Evolutionary conservation across 2,888 invertebrate genomes (phyloP).

Genomic region (Cephus pygmeus): DNA sequence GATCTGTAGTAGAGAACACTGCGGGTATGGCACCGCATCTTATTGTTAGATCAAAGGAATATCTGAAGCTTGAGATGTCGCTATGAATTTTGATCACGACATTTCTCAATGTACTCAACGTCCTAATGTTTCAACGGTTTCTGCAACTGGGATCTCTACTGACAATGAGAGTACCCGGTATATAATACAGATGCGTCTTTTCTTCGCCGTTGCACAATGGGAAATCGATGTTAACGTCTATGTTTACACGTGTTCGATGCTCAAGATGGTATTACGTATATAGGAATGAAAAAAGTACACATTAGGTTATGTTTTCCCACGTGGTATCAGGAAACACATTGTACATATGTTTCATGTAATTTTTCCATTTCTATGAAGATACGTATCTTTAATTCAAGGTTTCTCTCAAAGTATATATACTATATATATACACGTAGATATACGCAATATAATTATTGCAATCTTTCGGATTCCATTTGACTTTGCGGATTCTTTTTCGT

Average conservation of each 20-base stretch:
- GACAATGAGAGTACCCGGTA: too few relatives aligned
- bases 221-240: too few relatives aligned
- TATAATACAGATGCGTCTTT: too few relatives aligned
- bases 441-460: neutral
- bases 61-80: neutral
- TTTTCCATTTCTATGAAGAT: neutral
- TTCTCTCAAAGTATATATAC: neutral
- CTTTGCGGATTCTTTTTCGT: neutral
- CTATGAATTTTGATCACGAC: neutral
- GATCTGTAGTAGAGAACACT: slow-evolving; percentile 1
- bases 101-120: neutral
- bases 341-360: neutral
- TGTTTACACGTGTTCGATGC: too few relatives aligned
- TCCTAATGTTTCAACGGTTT: too few relatives aligned
- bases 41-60: neutral
- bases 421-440: too few relatives aligned
- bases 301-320: neutral
- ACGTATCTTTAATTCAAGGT: neutral
- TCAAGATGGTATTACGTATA: too few relatives aligned
- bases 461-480: neutral
- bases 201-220: too few relatives aligned
- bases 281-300: too few relatives aligned
- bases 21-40: neutral
- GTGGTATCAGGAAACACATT: neutral
- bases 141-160: too few relatives aligned